Evolutionary conservation across 2,113 vertebrate species (phyloP).

Genomic region (Mormoops blainvillei): DNA sequence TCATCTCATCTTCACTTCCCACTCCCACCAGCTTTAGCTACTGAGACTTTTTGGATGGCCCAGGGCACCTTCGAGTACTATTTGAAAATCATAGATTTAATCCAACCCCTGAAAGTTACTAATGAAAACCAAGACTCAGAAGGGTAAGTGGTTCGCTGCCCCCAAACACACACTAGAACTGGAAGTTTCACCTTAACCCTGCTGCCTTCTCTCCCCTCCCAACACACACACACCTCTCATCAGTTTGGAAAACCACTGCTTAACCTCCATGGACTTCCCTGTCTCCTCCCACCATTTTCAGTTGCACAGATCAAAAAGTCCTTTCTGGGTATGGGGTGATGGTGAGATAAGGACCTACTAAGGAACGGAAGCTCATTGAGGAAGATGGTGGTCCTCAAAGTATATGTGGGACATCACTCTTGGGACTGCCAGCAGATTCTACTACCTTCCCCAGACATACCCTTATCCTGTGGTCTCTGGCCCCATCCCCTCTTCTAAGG

Average conservation of each 20-base stretch:
- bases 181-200: background rate
- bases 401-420: background rate
- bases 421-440: background rate
- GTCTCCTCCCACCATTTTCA: background rate
- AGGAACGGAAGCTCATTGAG: background rate
- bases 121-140: background rate
- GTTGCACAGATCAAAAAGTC: background rate
- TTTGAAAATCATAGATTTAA: background rate
- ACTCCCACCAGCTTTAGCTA: background rate
- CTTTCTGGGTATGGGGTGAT: background rate
- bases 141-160: background rate
- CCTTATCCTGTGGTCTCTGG: conserved; percentile 30
- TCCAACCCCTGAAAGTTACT: background rate
- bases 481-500: background rate
- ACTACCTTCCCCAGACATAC: background rate
- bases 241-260: background rate
- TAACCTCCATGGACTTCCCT: background rate
- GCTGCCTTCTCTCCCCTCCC: fast-evolving
- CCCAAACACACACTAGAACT: background rate
- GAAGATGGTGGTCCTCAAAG: background rate
- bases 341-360: background rate
- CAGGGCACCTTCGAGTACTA: background rate
- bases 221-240: background rate
- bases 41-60: background rate
- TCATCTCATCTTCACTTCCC: background rate